Conservation (phyloP, 1,140 invertebrate species). For the Popillia japonica region DNA sequence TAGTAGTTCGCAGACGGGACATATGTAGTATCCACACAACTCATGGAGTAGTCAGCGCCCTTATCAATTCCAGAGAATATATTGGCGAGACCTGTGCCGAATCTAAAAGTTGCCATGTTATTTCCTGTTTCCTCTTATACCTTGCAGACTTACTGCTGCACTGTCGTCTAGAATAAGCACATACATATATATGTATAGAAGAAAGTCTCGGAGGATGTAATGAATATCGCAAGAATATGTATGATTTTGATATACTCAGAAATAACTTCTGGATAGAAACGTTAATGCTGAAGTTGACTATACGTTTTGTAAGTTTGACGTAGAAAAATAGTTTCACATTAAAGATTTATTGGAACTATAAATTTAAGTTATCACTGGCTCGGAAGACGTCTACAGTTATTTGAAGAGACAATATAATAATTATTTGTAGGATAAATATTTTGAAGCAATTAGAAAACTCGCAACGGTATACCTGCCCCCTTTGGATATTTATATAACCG, state of each 20-base stretch:
- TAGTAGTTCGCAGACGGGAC: conserved; percentile 28
- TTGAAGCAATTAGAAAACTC: too few relatives aligned
- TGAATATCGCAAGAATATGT: neutral
- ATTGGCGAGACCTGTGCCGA: conserved; percentile 18
- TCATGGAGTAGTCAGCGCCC: conserved; percentile 25
- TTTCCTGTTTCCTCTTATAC: conserved; percentile 16
- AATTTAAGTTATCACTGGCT: too few relatives aligned
- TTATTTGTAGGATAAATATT: too few relatives aligned
- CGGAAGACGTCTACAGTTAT: too few relatives aligned
- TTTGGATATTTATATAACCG: too few relatives aligned
- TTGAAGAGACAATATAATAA: too few relatives aligned
- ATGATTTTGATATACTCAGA: neutral
- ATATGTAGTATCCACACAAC: conserved; percentile 28
- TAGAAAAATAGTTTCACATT: too few relatives aligned
- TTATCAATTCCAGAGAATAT: conserved; percentile 30
- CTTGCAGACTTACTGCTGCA: neutral
- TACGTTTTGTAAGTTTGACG: too few relatives aligned
- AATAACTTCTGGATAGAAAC: neutral
- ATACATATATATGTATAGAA: neutral
- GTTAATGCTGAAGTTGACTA: neutral
- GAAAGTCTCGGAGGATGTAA: neutral
- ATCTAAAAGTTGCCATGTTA: conserved; percentile 22
- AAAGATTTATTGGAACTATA: too few relatives aligned
- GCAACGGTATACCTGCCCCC: too few relatives aligned
- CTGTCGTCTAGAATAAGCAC: neutral